Evolutionary conservation across 2,797 vertebrate species (phyloP), one percentile per base, ranked within the genome.

Genomic region (Cynopterus sphinx): DNA sequence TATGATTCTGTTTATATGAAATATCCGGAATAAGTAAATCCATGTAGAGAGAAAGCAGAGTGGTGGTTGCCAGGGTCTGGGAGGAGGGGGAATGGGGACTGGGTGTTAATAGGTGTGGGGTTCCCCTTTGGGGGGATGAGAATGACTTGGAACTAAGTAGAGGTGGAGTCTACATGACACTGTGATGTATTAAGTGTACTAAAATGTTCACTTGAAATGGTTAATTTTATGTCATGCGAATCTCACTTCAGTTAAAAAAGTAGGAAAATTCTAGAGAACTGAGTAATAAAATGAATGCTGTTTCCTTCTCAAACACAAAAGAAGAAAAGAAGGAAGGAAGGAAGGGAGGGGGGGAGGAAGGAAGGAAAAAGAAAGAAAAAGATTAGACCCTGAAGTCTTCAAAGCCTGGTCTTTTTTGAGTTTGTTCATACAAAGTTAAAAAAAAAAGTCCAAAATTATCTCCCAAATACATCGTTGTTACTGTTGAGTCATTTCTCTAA

Each of bases 111-210:
- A 4, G 17, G n/a, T 3, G 8, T 0, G 3, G 19, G n/a, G 28
- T 10, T 22, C 33, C 46, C 78, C 74, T 49, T 2, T 8, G 41
- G 26, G 51, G 22, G 6, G 17, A 68, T 9, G 31, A 31, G 49
- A 59, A 13, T 4, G 15, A n/a, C 61, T 49, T 6, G 13, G 28
- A 53, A 15, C 53, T 9, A 21, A 43, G 17, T 0, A 33, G 61
- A 70, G 3, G 17, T 1, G 61, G 53, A 21, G 41, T 24, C 21
- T 0, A 3, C 9, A 5, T 2, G 3, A 9, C 13, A 9, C 28
- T 11, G 49, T 0, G 1, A n/a, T 1, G 2, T 16, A 2, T 11
- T 1, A 17, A 12, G 39, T 10, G 36, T 36, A 61, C 6, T 0
- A 22, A 28, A 7, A 8, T 17, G 6, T 10, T 26, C 12, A 3